phyloP scores from a whole-genome alignment of 92 coral and sea anemone species.

The Paragorgia papillata region DNA sequence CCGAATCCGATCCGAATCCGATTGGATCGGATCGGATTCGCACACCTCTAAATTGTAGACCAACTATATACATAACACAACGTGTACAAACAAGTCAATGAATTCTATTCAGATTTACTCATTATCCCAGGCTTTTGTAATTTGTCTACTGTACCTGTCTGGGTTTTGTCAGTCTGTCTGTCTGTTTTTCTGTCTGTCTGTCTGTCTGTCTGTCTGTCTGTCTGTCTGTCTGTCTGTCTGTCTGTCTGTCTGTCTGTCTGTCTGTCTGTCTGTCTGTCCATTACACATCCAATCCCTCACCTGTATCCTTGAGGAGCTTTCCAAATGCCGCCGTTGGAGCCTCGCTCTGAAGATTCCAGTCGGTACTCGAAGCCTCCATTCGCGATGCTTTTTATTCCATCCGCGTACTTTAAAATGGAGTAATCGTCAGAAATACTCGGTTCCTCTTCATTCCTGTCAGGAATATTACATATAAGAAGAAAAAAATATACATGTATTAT shows the following conservation, averaged over 20 bases:
- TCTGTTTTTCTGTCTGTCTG: no score
- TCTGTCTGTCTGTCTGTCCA: background rate
- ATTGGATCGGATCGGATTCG: no score
- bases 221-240: background rate
- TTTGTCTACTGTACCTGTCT: no score
- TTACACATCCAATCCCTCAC: slow-evolving; percentile 34
- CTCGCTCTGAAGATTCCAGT: slow-evolving; percentile 86
- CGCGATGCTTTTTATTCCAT: slow-evolving; percentile 76
- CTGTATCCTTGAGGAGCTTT: slow-evolving; percentile 90
- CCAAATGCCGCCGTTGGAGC: slow-evolving; percentile 87
- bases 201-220: background rate
- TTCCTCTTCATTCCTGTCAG: slow-evolving; percentile 70
- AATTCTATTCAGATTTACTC: no score
- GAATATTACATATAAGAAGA: background rate
- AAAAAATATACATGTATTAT: background rate
- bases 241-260: background rate
- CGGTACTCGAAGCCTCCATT: slow-evolving; percentile 79
- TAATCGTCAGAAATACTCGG: slow-evolving; percentile 83
- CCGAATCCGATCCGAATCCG: no score
- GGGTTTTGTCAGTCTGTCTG: no score
- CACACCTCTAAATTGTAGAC: no score
- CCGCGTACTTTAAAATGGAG: slow-evolving; percentile 80
- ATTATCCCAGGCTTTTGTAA: no score
- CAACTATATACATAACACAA: no score
- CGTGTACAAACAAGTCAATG: no score